Conservation (phyloP, 2,113 vertebrate genomes). For the Lota lota region DNA sequence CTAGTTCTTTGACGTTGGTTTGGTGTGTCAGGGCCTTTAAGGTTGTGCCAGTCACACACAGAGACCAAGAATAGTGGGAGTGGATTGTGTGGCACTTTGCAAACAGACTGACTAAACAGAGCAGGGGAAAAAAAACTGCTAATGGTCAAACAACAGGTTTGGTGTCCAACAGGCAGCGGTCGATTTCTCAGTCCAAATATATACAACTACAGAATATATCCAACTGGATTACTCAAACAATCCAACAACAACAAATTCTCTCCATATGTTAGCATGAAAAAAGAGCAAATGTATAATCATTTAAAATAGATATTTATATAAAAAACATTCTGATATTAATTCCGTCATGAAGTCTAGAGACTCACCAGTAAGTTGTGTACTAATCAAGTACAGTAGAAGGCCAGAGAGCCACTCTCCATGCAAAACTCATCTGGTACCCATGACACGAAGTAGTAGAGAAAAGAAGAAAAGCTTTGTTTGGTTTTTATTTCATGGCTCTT, state of each 20-base stretch:
- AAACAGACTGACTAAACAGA: background rate
- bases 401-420: slow-evolving; percentile 28
- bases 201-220: slow-evolving; percentile 10
- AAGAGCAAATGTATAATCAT: background rate
- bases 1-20: too few species aligned
- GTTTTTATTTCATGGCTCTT: background rate
- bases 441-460: slow-evolving; percentile 14
- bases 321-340: too few species aligned
- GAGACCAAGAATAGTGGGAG: too few species aligned
- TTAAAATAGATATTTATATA: background rate
- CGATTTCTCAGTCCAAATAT: slow-evolving; percentile 1
- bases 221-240: slow-evolving; percentile 3
- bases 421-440: slow-evolving; percentile 39
- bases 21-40: too few species aligned
- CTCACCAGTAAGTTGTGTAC: slow-evolving; percentile 50
- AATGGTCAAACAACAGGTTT: background rate
- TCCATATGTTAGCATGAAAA: background rate
- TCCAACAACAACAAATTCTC: background rate
- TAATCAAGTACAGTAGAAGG: slow-evolving; percentile 42
- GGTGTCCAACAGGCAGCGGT: background rate
- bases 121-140: slow-evolving; percentile 17
- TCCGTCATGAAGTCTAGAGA: slow-evolving; percentile 14
- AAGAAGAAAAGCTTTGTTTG: background rate
- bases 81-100: too few species aligned
- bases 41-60: slow-evolving; percentile 40